phyloP scores from a whole-genome alignment of 1,140 invertebrate species.

The Meloidogyne exigua region DNA sequence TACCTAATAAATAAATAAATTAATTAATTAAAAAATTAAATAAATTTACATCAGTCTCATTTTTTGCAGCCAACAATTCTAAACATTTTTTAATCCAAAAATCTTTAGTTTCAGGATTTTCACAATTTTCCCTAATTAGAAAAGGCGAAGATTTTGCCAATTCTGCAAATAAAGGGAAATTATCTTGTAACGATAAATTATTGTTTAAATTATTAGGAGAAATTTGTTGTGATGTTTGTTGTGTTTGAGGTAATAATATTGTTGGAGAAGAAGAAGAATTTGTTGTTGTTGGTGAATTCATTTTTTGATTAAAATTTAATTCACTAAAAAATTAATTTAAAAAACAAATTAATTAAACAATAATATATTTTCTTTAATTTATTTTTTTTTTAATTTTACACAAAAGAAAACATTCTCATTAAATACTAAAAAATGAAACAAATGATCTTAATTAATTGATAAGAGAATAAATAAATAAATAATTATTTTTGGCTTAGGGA shows the following conservation, averaged over 20 bases:
- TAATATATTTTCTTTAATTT: too few relatives aligned
- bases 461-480: not conserved
- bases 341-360: not conserved
- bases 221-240: not conserved
- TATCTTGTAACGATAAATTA: not conserved
- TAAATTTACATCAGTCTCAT: not conserved
- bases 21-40: not conserved
- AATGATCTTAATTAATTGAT: not conserved
- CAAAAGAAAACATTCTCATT: not conserved
- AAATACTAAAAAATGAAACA: not conserved
- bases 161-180: not conserved
- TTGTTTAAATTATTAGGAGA: not conserved
- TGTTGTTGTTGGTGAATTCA: not conserved
- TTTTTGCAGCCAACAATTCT: not conserved
- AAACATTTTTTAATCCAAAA: conserved; percentile 1
- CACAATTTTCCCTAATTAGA: not conserved
- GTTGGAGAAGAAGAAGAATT: not conserved
- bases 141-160: not conserved
- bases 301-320: not conserved
- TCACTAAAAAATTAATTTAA: not conserved
- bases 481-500: not conserved
- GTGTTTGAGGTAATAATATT: not conserved
- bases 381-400: not conserved
- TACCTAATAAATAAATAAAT: not conserved
- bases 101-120: not conserved